Evolutionary conservation across 1,140 invertebrate species (phyloP).

Genomic region (Trichomalopsis sarcophagae): DNA sequence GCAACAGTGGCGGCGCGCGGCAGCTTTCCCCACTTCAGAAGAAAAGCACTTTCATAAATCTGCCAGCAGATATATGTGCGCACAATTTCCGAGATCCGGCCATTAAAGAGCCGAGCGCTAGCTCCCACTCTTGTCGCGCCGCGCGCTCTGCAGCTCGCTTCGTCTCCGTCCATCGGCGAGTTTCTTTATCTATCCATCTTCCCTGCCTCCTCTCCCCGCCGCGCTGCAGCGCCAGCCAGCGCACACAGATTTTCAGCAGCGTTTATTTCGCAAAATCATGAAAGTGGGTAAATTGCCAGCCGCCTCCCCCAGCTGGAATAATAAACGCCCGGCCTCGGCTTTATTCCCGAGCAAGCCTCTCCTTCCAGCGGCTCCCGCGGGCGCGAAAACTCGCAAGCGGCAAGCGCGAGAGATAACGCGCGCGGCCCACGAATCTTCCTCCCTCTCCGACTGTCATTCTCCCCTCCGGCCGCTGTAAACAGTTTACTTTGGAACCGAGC

Average conservation of each 20-base stretch:
- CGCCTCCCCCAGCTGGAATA: constrained; percentile 4
- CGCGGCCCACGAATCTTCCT: neutral
- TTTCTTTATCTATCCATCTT: constrained; percentile 55
- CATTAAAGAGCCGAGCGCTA: constrained; percentile 79
- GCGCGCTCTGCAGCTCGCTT: constrained; percentile 53
- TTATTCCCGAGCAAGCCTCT: neutral
- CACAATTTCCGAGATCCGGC: constrained; percentile 91
- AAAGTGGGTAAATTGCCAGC: constrained; percentile 30
- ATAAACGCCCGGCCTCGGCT: constrained; percentile 16
- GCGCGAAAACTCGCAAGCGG: neutral
- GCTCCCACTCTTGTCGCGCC: constrained; percentile 64
- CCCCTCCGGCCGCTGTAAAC: constrained; percentile 61
- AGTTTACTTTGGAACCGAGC: constrained; percentile 69
- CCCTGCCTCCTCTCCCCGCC: constrained; percentile 53
- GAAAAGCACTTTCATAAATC: constrained; percentile 89
- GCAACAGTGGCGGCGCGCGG: constrained; percentile 58
- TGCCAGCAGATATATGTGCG: constrained; percentile 89
- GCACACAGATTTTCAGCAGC: neutral
- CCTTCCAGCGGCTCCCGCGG: neutral
- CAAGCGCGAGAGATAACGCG: neutral
- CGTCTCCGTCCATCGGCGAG: constrained; percentile 55
- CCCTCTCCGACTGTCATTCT: neutral
- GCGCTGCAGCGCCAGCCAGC: constrained; percentile 52
- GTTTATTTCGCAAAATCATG: neutral
- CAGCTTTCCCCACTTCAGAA: constrained; percentile 76